Conservation (phyloP, 2,113 vertebrate species). For the Pelusios castaneus region DNA sequence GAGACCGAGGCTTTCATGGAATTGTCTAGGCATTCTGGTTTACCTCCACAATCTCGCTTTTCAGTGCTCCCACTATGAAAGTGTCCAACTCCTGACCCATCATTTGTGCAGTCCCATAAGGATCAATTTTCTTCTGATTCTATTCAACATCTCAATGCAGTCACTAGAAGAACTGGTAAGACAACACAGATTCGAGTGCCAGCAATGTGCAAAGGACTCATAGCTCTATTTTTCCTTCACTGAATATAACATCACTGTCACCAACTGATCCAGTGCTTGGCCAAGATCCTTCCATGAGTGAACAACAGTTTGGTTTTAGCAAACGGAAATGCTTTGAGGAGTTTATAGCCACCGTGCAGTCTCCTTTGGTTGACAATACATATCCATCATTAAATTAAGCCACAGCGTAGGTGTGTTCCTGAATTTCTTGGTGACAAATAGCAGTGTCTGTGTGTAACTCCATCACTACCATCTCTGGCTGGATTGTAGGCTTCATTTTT, state of each 20-base stretch:
- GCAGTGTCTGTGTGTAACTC: background rate
- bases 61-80: background rate
- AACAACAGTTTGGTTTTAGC: background rate
- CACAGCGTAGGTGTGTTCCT: background rate
- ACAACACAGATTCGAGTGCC: accelerated
- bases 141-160: accelerated
- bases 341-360: background rate
- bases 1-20: background rate
- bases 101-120: accelerated
- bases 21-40: background rate
- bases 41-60: background rate
- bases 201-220: accelerated
- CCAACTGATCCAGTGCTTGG: background rate
- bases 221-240: background rate
- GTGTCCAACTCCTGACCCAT: background rate
- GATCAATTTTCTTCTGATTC: background rate
- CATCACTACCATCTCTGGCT: background rate
- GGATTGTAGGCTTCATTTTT: background rate
- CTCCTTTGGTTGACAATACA: background rate
- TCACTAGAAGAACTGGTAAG: background rate
- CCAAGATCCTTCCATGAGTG: accelerated
- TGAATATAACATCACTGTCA: background rate
- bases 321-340: background rate
- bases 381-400: accelerated
- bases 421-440: background rate